A percentile compares a stretch with the other conserved stretches of the same genome.
Evolutionary conservation across 1,140 invertebrate genomes (phyloP).

Genomic region (Dufourea novaeangliae): DNA sequence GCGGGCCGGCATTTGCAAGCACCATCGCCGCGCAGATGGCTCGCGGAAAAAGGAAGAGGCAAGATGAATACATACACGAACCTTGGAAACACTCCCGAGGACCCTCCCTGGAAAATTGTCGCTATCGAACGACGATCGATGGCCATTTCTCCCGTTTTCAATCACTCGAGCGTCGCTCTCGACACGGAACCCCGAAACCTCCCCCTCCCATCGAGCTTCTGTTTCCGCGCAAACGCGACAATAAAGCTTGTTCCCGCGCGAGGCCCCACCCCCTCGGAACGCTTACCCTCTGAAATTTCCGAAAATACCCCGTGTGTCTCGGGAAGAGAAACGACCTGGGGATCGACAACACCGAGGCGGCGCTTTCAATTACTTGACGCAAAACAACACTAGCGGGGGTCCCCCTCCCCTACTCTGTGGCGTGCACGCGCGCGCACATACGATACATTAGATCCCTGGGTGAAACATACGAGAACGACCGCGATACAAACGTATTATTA

Average conservation of each 20-base stretch:
- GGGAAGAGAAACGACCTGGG: neutral
- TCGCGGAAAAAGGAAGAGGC: constrained; percentile 39
- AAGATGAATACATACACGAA: constrained; percentile 43
- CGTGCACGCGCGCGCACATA: neutral
- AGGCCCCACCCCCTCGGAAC: too few relatives aligned
- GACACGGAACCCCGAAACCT: too few relatives aligned
- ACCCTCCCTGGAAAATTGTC: neutral
- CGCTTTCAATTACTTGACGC: neutral
- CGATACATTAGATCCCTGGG: neutral
- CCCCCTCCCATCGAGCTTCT: too few relatives aligned
- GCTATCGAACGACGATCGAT: neutral
- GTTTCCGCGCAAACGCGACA: too few relatives aligned
- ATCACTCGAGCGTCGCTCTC: neutral
- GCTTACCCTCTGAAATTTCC: too few relatives aligned
- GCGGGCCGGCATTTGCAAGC: constrained; percentile 29
- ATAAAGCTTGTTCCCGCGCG: too few relatives aligned
- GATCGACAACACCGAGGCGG: neutral
- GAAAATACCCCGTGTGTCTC: neutral
- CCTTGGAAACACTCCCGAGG: neutral
- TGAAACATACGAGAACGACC: neutral
- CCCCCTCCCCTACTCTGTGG: too few relatives aligned
- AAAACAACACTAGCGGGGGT: constrained; percentile 1
- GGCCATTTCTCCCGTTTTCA: neutral
- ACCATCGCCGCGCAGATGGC: constrained; percentile 45
- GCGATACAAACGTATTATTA: constrained; percentile 19